Conservation (phyloP, 2,113 vertebrate genomes). For the Xenopus tropicalis region DNA sequence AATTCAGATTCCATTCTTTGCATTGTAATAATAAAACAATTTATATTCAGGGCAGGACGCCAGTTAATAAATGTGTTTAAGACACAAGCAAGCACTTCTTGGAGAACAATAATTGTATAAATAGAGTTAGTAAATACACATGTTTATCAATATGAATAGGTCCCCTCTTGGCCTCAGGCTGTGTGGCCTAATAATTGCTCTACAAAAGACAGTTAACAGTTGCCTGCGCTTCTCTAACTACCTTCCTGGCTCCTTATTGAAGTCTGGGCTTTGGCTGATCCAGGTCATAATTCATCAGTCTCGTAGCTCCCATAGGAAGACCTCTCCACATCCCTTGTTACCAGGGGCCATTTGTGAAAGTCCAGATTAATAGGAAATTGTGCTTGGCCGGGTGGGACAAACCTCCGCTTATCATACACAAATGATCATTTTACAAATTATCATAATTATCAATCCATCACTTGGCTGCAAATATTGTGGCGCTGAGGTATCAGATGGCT, state of each 20-base stretch:
- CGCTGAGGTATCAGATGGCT: slow-evolving; percentile 66
- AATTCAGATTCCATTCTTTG: too few relatives aligned
- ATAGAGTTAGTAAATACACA: fast-evolving
- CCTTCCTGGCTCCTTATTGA: slow-evolving; percentile 63
- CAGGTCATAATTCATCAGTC: slow-evolving; percentile 67
- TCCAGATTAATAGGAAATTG: slow-evolving; percentile 65
- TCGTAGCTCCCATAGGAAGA: slow-evolving; percentile 55
- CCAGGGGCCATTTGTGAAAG: slow-evolving; percentile 70
- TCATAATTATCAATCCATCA: slow-evolving; percentile 96
- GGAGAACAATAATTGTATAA: fast-evolving
- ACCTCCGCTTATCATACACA: slow-evolving; percentile 77
- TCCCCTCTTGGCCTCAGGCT: slow-evolving; percentile 49
- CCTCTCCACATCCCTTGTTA: slow-evolving; percentile 57
- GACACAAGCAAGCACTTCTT: too few relatives aligned
- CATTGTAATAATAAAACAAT: too few relatives aligned
- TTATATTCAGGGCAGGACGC: too few relatives aligned
- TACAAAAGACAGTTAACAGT: slow-evolving; percentile 65
- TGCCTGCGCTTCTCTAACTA: slow-evolving; percentile 53
- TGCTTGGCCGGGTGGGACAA: slow-evolving; percentile 60
- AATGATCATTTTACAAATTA: slow-evolving; percentile 94
- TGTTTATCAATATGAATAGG: not conserved
- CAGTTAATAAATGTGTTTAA: too few relatives aligned
- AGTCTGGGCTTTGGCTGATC: slow-evolving; percentile 65
- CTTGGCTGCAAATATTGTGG: slow-evolving; percentile 62
- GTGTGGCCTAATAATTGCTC: slow-evolving; percentile 54